These are phyloP conservation scores for Seira musarum DNA, from an alignment of 2,888 invertebrate species.

Conservation along the genomic window DNA sequence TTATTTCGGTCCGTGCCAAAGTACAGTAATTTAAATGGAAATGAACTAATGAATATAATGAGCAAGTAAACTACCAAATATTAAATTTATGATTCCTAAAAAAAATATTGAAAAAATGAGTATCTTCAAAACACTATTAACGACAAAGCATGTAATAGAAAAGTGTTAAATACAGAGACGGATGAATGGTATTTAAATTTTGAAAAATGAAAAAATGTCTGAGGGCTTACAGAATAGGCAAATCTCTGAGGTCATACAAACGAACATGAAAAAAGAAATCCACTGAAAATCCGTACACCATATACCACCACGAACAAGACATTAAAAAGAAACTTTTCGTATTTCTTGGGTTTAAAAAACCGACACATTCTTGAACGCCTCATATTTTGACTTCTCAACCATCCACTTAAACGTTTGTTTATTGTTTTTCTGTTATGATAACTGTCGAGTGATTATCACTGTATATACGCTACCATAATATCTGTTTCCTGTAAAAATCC, in stretches of 20 bases:
- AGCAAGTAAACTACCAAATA: no score
- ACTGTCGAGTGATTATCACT: constrained; percentile 50
- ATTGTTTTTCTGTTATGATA: constrained; percentile 49
- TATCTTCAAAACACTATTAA: no score
- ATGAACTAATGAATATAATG: no score
- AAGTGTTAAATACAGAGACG: no score
- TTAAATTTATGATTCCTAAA: no score
- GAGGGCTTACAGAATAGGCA: no score
- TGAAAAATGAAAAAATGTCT: no score
- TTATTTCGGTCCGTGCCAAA: constrained; percentile 10
- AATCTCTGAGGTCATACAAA: neutral
- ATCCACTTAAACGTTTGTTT: constrained; percentile 33
- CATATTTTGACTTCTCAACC: constrained; percentile 13
- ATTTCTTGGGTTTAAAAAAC: neutral
- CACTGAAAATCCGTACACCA: no score
- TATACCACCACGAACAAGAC: neutral
- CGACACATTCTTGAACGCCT: neutral
- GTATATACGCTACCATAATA: neutral
- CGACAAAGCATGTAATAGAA: no score
- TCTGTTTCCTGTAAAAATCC: constrained; percentile 30
- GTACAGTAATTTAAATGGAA: no score
- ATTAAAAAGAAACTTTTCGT: neutral
- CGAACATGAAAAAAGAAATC: neutral
- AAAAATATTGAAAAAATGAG: no score
- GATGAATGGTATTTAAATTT: no score